Evolutionary conservation across 2,797 vertebrate genomes (phyloP), one percentile per base, ranked within the genome.

Genomic region (Spatula clypeata): DNA sequence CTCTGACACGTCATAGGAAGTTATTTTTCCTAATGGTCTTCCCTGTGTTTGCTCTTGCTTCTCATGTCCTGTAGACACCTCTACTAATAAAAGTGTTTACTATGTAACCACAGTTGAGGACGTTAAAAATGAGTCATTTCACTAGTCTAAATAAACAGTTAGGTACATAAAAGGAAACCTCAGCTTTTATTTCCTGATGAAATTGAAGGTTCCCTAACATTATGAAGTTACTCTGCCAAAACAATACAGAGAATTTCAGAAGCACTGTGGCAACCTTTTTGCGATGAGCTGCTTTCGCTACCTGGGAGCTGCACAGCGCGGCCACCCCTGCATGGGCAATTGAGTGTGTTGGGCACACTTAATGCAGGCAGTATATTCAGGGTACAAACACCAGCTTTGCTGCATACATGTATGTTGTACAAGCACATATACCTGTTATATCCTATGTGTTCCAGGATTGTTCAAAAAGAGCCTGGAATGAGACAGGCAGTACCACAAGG

Each of bases 281-380:
- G 36, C 40, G 10, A 1, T 7, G 19, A 29, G 31, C 17, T 79
- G 24, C 70, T 36, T 54, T 58, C 8, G 12, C 40, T 3, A 4
- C 1, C 0, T 3, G 19, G n/a, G 45, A 44, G 21, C 32, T 49
- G 65, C 13, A 13, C 18, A 17, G 15, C 5, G 0, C 9, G 9
- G 62, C 58, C 1, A 0, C 38, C 86, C 29, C 76, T 2, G 0
- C 8, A 24, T 1, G 1, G 34, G 31, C 74, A 31, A 2, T 2
- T 0, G 11, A 65, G 36, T 2, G 1, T 2, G 9, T 32, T 67
- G 45, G 71, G 61, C 49, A 40, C n/a, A 6, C 17, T 69, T 18
- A 18, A 6, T 21, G 13, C 5, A 24, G 6, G 13, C 58, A 1
- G 55, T n/a, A 1, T 11, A 23, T 15, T 44, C 69, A 49, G 34